Evolutionary conservation across 2,797 vertebrate genomes (phyloP), one percentile per base, ranked within the genome.

Genomic region (Pipistrellus nathusii): DNA sequence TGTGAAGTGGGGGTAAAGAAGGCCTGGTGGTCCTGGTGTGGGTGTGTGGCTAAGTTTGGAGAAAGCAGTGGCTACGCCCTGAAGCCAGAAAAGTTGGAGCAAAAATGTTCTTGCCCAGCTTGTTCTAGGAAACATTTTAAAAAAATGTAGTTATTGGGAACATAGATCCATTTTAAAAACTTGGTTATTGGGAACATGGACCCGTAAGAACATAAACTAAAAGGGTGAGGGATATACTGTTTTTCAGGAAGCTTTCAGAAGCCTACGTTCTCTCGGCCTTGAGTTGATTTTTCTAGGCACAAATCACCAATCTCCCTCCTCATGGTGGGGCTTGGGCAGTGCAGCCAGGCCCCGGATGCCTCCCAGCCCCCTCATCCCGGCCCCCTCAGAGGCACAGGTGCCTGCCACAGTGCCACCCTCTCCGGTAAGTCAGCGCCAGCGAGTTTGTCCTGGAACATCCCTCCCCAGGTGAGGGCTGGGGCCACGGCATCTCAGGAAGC

Each of bases 371-470:
- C 76, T 93, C 30, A 0, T 48, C 71, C 72, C 21, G 27, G 55
- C 72, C 53, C 41, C 77, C 76, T 93, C 30, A 0, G 57, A 82
- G 76, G 68, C 73, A 30, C 94, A 95, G 95, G 96, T 95, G 69
- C 73, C 41, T 20, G 38, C 89, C 53, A 23, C 59, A n/a, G 69
- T 2, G 4, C 80, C 80, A 46, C 81, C 76, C 85, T 93, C 96
- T 96, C 85, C 17, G n/a, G 86, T 96, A 96, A 97, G 91, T 95
- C 95, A 85, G 90, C 14, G 90, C 95, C 95, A 85, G 90, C 8
- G 6, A 85, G 87, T 85, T 73, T 87, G 72, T 95, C 90, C 57
- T 85, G 82, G 95, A 92, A 32, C 81, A 68, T 51, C 95, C 82
- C 30, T 18, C 62, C 72, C 66, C 15, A 5, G 4, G 59, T 55